Evolutionary conservation across 2,888 invertebrate genomes (phyloP).

Genomic region (Geophilus truncorum): DNA sequence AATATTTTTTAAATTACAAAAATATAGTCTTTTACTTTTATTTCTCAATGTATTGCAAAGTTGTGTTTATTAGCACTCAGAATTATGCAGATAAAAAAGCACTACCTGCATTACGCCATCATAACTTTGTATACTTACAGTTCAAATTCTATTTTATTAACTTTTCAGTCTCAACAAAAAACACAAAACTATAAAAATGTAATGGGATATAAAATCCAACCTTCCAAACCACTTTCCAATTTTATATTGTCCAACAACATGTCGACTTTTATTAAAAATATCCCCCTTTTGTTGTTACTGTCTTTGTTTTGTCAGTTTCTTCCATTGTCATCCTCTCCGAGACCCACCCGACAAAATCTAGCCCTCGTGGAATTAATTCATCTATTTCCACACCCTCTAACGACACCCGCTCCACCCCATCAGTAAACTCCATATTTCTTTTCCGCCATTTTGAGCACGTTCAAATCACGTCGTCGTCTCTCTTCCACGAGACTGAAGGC

Average conservation of each 20-base stretch:
- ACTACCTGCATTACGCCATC: too few species aligned
- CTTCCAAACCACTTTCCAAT: neutral
- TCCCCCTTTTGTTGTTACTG: too few species aligned
- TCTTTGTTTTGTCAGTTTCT: too few species aligned
- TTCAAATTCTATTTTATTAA: neutral
- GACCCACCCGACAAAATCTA: neutral
- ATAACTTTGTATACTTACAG: too few species aligned
- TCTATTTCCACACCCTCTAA: neutral
- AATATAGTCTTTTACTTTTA: too few species aligned
- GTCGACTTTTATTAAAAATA: too few species aligned
- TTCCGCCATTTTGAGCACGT: constrained; percentile 4
- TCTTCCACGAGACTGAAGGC: constrained; percentile 4
- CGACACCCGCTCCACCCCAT: neutral
- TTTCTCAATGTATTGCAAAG: too few species aligned
- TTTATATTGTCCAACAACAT: too few species aligned
- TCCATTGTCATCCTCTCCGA: too few species aligned
- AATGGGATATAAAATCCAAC: neutral
- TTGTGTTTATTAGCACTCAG: too few species aligned
- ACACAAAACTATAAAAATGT: neutral
- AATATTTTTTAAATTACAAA: too few species aligned
- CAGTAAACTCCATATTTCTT: constrained; percentile 13
- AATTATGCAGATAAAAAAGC: too few species aligned
- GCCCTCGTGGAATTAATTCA: neutral
- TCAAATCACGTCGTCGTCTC: constrained; percentile 9
- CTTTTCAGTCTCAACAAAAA: neutral